Conservation (phyloP, 92 coral and sea anemone species). For the Porites divaricata region DNA sequence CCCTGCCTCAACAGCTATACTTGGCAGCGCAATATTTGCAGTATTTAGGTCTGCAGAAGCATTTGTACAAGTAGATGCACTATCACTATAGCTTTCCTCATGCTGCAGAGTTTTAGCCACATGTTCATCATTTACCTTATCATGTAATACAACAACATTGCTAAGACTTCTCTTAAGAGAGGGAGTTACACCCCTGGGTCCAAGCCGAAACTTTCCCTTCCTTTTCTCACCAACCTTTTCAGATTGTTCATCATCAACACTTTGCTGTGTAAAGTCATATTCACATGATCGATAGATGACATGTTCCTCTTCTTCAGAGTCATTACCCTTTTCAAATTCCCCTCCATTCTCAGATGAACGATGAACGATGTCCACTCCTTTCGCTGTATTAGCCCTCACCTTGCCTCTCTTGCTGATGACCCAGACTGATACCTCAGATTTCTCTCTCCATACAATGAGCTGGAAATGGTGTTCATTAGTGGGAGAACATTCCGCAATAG, state of each 20-base stretch:
- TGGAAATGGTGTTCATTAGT: constrained; percentile 35
- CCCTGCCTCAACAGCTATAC: constrained; percentile 12
- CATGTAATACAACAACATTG: background rate
- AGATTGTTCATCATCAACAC: background rate
- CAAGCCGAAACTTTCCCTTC: constrained; percentile 30
- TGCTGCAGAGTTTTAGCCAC: background rate
- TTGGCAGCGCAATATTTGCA: background rate
- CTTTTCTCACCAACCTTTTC: background rate
- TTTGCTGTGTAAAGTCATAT: constrained; percentile 11
- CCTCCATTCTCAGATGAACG: background rate
- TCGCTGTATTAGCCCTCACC: background rate
- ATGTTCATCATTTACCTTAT: background rate
- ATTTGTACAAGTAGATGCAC: background rate
- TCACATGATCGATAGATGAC: constrained; percentile 1
- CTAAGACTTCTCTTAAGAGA: constrained; percentile 2
- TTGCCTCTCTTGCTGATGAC: constrained; percentile 26
- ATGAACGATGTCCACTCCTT: background rate
- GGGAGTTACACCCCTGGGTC: constrained; percentile 38
- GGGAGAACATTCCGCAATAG: constrained; percentile 41
- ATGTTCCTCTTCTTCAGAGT: constrained; percentile 1
- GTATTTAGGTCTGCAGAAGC: background rate
- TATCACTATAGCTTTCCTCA: background rate
- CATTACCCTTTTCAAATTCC: background rate
- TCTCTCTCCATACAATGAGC: constrained; percentile 30
- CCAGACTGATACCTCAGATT: constrained; percentile 35